Conservation (phyloP, 30 jellyfish, hydroid and myxozoan genomes). For the Rhopilema esculentum region DNA sequence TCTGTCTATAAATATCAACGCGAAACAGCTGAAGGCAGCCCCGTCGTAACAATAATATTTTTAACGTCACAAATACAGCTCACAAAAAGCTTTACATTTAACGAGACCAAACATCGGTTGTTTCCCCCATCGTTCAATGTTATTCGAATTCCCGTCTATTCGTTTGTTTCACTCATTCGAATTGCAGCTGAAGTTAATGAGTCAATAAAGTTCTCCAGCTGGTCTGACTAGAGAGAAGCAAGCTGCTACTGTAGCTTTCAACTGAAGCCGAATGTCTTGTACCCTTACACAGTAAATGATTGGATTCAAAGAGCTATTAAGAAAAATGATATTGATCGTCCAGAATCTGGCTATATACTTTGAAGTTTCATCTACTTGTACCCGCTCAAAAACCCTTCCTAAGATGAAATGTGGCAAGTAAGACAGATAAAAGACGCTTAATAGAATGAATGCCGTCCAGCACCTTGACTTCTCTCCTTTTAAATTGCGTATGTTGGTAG, state of each 20-base stretch:
- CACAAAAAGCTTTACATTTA: too few relatives aligned
- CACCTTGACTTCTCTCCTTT: not conserved
- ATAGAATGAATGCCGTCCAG: not conserved
- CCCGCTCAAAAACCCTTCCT: not conserved
- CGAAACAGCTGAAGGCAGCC: too few relatives aligned
- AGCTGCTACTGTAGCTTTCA: not conserved
- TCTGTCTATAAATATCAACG: too few relatives aligned
- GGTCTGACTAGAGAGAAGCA: not conserved
- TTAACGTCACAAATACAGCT: too few relatives aligned
- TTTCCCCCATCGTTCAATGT: too few relatives aligned
- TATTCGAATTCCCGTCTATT: too few relatives aligned
- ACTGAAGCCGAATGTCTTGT: not conserved
- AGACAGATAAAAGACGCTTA: not conserved
- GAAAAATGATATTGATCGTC: not conserved
- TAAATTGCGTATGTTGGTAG: not conserved
- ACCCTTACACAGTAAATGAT: not conserved
- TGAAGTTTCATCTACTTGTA: not conserved
- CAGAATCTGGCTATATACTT: not conserved
- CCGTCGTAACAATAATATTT: too few relatives aligned
- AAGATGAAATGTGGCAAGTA: not conserved
- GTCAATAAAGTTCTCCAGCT: too few relatives aligned
- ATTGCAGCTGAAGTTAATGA: too few relatives aligned
- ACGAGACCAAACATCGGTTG: too few relatives aligned
- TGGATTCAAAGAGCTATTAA: not conserved
- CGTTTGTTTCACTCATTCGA: too few relatives aligned